phyloP scores from a whole-genome alignment of 1,140 invertebrate genomes.

The Megalopta genalis region DNA sequence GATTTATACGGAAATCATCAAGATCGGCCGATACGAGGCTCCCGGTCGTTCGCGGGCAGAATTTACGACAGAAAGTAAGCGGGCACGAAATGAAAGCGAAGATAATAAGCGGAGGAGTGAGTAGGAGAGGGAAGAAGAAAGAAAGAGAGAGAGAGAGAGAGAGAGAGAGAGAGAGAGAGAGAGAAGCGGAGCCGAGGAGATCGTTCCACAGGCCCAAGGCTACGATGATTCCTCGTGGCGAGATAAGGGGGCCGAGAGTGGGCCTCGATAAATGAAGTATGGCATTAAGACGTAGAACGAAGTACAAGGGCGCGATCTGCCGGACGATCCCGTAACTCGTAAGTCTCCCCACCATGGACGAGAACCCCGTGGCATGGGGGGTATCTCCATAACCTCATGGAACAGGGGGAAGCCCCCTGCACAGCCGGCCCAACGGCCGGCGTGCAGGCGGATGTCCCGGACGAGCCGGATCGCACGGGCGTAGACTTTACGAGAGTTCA shows the following conservation, averaged over 20 bases:
- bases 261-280: slow-evolving; percentile 33
- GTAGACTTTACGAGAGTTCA: slow-evolving; percentile 77
- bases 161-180: neutral
- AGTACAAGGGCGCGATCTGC: slow-evolving; percentile 72
- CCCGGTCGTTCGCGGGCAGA: slow-evolving; percentile 17
- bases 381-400: neutral
- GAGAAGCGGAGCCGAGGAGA: neutral
- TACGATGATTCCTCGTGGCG: slow-evolving; percentile 12
- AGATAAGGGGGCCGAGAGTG: neutral
- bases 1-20: slow-evolving; percentile 33
- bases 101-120: slow-evolving; percentile 30
- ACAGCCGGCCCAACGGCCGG: neutral
- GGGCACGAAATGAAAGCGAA: slow-evolving; percentile 34
- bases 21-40: slow-evolving; percentile 20
- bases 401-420: slow-evolving; percentile 30
- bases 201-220: slow-evolving; percentile 10
- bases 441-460: slow-evolving; percentile 44
- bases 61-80: slow-evolving; percentile 39
- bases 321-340: slow-evolving; percentile 70
- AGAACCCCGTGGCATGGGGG: too few relatives aligned
- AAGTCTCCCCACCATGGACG: slow-evolving; percentile 68
- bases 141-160: neutral
- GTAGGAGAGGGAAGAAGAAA: neutral
- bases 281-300: slow-evolving; percentile 34
- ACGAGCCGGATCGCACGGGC: slow-evolving; percentile 74